Evolutionary conservation across 2,888 invertebrate genomes (phyloP), one percentile per base, ranked within the genome.

Genomic region (Temnothorax unifasciatus): DNA sequence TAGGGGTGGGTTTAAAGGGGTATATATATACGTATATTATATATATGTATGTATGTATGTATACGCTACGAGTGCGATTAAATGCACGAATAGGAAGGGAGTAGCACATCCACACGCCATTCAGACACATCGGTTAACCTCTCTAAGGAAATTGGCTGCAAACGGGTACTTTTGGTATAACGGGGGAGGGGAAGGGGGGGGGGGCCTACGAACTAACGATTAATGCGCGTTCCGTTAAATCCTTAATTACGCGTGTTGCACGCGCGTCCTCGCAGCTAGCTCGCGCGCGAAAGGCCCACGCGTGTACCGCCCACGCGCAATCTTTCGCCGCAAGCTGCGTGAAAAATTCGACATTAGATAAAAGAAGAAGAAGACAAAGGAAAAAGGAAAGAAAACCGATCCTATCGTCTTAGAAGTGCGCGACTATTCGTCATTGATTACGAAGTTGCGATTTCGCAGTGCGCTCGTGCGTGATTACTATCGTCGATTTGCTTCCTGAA

Each of bases 81-180:
- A 86, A 87, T 88, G 83, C 84, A 84, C 87, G 84, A 84, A 86
- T 61, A 86, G 85, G 87, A 85, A 83, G 85, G 89, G 85, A 85
- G 82, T 85, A 87, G 86, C 85, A 90, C 93, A 93, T 92, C 88
- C 92, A 90, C 87, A 90, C 93, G 85, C 84, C 93, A 91, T 93
- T 93, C 92, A 92, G 82, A 91, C 93, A 88, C 83, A 87, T 86
- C 86, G 87, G 82, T 86, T 84, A 75, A 47, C 83, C 84, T 84
- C 86, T 84, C 66, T 71, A 52, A 87, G 90, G 86, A 89, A 89
- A 90, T 87, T 81, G 82, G 74, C 79, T 86, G 85, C 82, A 84
- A 88, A 87, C 71, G 75, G 85, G 82, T 68, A 69, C 77, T 88
- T 89, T 85, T 87, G 87, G 85, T 88, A 88, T 84, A 71, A 61